Evolutionary conservation across 2,113 vertebrate genomes (phyloP).

Genomic region (Willisornis vidua): DNA sequence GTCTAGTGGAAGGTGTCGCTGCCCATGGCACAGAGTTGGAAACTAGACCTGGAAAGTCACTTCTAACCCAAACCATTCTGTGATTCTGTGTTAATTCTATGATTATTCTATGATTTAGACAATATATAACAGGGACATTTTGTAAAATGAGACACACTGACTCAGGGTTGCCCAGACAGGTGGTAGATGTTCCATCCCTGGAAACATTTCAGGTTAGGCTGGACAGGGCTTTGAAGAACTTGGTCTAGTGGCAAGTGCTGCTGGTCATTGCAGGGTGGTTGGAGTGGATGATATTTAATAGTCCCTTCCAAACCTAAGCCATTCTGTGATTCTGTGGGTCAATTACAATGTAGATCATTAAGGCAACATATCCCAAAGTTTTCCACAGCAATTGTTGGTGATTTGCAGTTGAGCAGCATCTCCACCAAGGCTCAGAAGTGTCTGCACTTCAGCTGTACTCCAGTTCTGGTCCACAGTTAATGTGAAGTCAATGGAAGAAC

Average conservation of each 20-base stretch:
- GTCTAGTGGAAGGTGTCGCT: neutral
- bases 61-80: neutral
- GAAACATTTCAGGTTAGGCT: neutral
- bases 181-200: neutral
- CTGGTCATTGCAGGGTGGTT: neutral
- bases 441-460: neutral
- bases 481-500: neutral
- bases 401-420: neutral
- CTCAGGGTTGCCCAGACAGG: neutral
- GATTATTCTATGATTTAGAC: neutral
- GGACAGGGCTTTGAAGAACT: neutral
- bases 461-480: neutral
- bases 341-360: rapidly evolving
- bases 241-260: neutral
- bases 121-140: neutral
- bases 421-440: neutral
- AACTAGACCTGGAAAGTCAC: neutral
- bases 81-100: neutral
- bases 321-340: neutral
- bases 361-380: rapidly evolving
- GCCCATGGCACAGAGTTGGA: rapidly evolving
- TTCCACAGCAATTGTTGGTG: neutral
- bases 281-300: neutral
- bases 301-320: neutral
- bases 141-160: neutral